A percentile compares a stretch with the other conserved stretches of the same genome.
Conservation (phyloP, 2,888 invertebrate species). For the Fragum fragum region DNA sequence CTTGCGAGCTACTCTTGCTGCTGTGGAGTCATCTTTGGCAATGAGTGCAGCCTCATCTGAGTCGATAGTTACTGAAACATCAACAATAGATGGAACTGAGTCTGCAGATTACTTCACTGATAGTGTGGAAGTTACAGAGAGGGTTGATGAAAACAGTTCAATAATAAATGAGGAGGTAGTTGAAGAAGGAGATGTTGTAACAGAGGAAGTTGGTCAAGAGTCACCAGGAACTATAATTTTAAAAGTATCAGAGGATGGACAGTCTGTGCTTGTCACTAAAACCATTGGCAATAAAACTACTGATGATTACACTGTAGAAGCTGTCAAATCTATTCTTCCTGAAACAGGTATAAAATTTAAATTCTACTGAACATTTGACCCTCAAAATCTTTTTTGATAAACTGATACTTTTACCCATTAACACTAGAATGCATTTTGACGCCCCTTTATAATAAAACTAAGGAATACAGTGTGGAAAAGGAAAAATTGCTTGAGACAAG, state of each 20-base stretch:
- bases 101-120: not conserved
- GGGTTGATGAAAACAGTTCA: no score
- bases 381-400: no score
- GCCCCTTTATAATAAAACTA: no score
- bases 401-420: no score
- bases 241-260: slow-evolving; percentile 5
- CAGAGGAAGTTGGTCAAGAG: slow-evolving; percentile 34
- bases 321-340: slow-evolving; percentile 61
- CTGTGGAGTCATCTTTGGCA: slow-evolving; percentile 12
- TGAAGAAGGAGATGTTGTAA: not conserved
- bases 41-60: not conserved
- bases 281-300: slow-evolving; percentile 13
- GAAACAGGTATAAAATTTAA: no score
- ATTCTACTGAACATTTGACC: no score
- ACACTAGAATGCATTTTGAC: no score
- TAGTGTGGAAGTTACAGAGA: not conserved
- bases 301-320: slow-evolving; percentile 58
- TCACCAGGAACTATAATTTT: slow-evolving; percentile 17
- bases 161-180: slow-evolving; percentile 5
- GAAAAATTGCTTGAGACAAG: no score
- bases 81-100: slow-evolving; percentile 9
- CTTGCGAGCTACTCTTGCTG: slow-evolving; percentile 10
- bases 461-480: no score
- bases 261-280: slow-evolving; percentile 7
- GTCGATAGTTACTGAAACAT: not conserved